phyloP scores from a whole-genome alignment of 2,888 invertebrate species.

The Drosophila infuscata region DNA sequence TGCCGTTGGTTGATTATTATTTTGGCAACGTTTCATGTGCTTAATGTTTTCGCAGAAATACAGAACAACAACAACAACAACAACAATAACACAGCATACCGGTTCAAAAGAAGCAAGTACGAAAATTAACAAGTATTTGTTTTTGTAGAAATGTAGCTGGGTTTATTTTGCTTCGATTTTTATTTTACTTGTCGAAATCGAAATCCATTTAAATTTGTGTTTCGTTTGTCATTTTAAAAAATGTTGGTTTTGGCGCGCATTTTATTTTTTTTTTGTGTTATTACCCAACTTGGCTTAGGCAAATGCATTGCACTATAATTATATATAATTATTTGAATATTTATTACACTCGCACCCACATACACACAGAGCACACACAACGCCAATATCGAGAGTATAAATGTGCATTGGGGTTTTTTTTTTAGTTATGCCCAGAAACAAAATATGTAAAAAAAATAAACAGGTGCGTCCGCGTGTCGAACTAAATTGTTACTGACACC shows the following conservation, averaged over 20 bases:
- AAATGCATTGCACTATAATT: constrained; percentile 16
- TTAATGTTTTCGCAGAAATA: constrained; percentile 17
- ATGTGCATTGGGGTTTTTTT: constrained; percentile 23
- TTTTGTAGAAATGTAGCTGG: not conserved
- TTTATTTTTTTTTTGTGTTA: not conserved
- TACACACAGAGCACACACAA: constrained; percentile 12
- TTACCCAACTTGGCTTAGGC: constrained; percentile 2
- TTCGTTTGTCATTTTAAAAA: constrained; percentile 10
- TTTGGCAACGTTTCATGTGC: constrained; percentile 17
- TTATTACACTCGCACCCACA: constrained; percentile 18
- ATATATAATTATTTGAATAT: constrained; percentile 13
- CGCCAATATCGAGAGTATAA: constrained; percentile 3
- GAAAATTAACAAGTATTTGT: constrained; percentile 6
- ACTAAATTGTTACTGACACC: constrained; percentile 85
- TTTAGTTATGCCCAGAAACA: constrained; percentile 44
- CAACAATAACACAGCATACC: constrained; percentile 5
- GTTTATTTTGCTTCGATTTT: not conserved
- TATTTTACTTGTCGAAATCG: constrained; percentile 3
- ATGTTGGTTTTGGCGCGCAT: constrained; percentile 20
- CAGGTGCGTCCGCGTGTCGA: constrained; percentile 82
- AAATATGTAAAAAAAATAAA: constrained; percentile 56
- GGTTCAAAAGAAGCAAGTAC: constrained; percentile 15
- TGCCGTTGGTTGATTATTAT: constrained; percentile 14
- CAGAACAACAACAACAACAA: constrained; percentile 4
- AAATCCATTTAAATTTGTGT: not conserved